A percentile compares a stretch with the other conserved stretches of the same genome.
These are phyloP conservation scores for Tetramorium alpestre DNA, from an alignment of 1,140 invertebrate genomes.

Conservation along the genomic window DNA sequence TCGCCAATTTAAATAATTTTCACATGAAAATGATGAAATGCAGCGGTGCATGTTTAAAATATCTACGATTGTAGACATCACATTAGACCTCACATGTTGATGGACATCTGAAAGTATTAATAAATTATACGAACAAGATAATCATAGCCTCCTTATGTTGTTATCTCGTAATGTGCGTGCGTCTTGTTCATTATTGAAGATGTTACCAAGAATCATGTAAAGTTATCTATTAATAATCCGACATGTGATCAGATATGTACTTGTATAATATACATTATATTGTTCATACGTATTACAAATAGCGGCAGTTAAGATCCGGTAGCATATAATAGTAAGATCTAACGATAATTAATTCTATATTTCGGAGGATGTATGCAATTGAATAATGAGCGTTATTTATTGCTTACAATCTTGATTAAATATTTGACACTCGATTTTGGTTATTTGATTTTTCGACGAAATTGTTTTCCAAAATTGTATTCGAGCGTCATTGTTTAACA, in stretches of 20 bases:
- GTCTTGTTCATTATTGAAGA: neutral
- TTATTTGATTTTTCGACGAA: neutral
- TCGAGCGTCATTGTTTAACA: neutral
- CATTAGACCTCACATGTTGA: neutral
- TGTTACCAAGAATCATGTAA: slow-evolving; percentile 21
- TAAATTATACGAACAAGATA: slow-evolving; percentile 45
- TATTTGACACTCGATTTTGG: neutral
- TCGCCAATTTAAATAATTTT: neutral
- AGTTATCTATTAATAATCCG: slow-evolving; percentile 29
- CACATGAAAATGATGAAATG: neutral
- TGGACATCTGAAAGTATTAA: slow-evolving; percentile 22
- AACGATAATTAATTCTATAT: neutral
- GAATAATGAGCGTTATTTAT: neutral
- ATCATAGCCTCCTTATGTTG: slow-evolving; percentile 22
- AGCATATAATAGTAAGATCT: neutral
- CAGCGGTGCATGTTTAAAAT: neutral
- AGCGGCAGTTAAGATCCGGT: neutral
- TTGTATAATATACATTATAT: slow-evolving; percentile 2
- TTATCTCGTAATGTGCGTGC: neutral
- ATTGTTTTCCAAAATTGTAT: neutral
- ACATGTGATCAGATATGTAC: neutral
- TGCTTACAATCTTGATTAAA: neutral
- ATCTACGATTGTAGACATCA: slow-evolving; percentile 3
- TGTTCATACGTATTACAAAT: neutral
- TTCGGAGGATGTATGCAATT: neutral